Evolutionary conservation across 1,140 invertebrate genomes (phyloP).

Genomic region (Trichonephila clavipes): DNA sequence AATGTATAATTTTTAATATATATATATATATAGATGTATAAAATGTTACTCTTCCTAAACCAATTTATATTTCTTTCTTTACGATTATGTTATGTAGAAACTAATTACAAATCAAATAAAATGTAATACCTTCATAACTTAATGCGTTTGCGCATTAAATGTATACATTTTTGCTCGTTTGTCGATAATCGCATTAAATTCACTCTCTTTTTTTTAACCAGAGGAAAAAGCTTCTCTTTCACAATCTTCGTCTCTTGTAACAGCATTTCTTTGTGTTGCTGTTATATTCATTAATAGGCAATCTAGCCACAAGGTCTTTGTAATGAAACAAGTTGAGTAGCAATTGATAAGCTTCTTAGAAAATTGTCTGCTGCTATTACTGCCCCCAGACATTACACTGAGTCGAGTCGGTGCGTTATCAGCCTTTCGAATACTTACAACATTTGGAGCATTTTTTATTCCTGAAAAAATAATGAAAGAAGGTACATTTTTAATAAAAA

Average conservation of each 20-base stretch:
- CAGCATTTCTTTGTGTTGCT: not conserved
- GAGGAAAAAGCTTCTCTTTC: not conserved
- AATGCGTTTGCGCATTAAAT: no score
- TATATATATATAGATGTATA: no score
- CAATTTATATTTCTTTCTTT: no score
- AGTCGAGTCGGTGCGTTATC: not conserved
- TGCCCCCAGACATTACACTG: not conserved
- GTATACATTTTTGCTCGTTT: no score
- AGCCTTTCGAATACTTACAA: not conserved
- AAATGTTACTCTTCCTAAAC: no score
- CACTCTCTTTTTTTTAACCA: not conserved
- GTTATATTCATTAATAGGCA: constrained; percentile 6
- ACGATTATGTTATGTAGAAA: no score
- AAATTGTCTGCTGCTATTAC: not conserved
- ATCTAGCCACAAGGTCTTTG: not conserved
- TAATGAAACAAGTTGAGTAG: not conserved
- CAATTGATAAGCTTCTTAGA: constrained; percentile 15
- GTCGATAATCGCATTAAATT: not conserved
- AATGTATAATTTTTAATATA: no score
- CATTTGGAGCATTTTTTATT: not conserved
- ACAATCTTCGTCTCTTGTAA: not conserved
- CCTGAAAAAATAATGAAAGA: not conserved
- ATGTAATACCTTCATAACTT: no score
- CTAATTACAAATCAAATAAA: no score
- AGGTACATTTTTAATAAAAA: not conserved